Evolutionary conservation across 37 sponge, comb jelly and placozoan species (phyloP).

Genomic region (Mnemiopsis leidyi): DNA sequence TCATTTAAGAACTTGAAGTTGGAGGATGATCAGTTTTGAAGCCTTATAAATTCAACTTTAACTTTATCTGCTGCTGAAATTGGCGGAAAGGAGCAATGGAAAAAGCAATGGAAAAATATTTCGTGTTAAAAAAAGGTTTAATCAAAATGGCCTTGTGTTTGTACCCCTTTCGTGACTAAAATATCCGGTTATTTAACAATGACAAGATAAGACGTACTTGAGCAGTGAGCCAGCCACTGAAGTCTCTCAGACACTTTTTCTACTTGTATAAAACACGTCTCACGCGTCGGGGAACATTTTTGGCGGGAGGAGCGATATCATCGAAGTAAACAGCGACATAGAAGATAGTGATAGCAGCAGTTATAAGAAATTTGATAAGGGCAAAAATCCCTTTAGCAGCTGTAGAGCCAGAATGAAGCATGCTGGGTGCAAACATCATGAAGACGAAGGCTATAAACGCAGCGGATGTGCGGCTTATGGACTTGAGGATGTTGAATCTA

Average conservation of each 20-base stretch:
- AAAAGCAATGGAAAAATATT: no score
- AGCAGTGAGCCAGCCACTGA: slow-evolving; percentile 35
- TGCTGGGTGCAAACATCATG: not conserved
- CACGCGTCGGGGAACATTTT: not conserved
- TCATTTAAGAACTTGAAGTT: no score
- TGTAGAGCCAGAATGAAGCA: not conserved
- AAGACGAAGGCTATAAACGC: not conserved
- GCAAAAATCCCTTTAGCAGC: not conserved
- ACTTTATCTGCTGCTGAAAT: not conserved
- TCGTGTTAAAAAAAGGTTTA: no score
- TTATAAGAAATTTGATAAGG: slow-evolving; percentile 2
- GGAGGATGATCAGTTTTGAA: no score
- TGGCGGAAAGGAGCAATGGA: no score
- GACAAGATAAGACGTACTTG: not conserved
- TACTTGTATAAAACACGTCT: not conserved
- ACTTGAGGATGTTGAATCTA: not conserved
- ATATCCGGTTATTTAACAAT: not conserved
- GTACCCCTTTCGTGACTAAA: not conserved
- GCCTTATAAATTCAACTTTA: no score
- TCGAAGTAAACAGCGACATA: slow-evolving; percentile 25
- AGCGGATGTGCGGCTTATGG: not conserved
- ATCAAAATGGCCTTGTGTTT: no score
- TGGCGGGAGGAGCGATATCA: slow-evolving; percentile 18
- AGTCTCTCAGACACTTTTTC: not conserved
- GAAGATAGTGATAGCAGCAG: not conserved